Evolutionary conservation across 2,797 vertebrate genomes (phyloP), one percentile per base, ranked within the genome.

Genomic region (Oophaga sylvatica): DNA sequence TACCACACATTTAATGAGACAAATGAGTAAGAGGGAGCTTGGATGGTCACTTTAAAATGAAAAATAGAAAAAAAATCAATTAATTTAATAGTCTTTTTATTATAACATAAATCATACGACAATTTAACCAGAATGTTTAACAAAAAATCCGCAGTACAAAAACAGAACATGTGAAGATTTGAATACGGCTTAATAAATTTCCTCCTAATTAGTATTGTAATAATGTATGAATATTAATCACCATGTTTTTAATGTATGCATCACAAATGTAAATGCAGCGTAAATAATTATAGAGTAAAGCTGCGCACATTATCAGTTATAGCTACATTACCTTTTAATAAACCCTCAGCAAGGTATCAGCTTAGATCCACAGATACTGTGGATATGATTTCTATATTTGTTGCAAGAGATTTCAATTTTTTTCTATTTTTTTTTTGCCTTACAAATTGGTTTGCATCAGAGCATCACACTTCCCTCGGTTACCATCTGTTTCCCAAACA

Each of bases 401-500:
- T 31, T 59, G 48, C 45, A 62, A 71, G 53, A 31, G 68, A 22
- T 19, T 53, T 76, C 73, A 53, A 53, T 76, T 76, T 53, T 53
- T 79, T 83, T 79, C 71, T 68, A 31, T 83, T 83, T 68, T 67
- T 77, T 53, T 57, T 57, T 59, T 60, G 31, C 3, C 35, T 87
- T 26, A 73, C 81, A 84, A 84, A 80, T 88, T 84, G 76, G 77
- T 87, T 88, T 84, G 81, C 73, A 84, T 88, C 77, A 80, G 76
- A 80, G 79, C 76, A 63, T 84, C 80, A 60, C 67, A 71, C 87
- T 88, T 80, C 65, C 87, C 78, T 83, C 87, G 77, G 87, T 73
- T 84, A 80, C 87, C 87, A 84, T 88, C 87, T 88, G 87, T 71
- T 88, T 80, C 67, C 71, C 65, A 84, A 88, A 80, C 67, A 88